phyloP scores from a whole-genome alignment of 23 tunicate species.

The Clavelina lepadiformis region DNA sequence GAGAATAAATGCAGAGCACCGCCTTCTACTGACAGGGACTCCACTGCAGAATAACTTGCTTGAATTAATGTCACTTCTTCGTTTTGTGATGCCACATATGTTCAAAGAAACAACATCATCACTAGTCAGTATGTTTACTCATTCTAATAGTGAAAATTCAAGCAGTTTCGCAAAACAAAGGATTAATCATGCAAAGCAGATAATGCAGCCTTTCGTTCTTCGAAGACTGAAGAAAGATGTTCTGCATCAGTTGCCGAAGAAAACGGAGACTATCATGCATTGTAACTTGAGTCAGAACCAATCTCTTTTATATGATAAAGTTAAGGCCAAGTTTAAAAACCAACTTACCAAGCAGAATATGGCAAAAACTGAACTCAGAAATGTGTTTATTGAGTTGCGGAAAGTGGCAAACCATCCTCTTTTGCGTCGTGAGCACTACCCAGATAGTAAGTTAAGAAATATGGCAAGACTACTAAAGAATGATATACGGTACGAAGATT shows the following conservation, averaged over 20 bases:
- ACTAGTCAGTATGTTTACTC: conserved; percentile 60
- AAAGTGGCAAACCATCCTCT: conserved; percentile 96
- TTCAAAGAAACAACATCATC: conserved; percentile 79
- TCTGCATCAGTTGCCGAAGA: conserved; percentile 84
- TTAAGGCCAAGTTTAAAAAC: conserved; percentile 42
- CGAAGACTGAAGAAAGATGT: conserved; percentile 83
- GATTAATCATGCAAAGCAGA: conserved; percentile 75
- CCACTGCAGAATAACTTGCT: conserved; percentile 95
- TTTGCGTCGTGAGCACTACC: conserved; percentile 58
- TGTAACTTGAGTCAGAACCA: conserved; percentile 60
- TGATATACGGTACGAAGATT: conserved; percentile 50
- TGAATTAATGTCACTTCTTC: conserved; percentile 85
- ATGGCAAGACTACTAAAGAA: conserved; percentile 84
- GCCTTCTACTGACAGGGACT: conserved; percentile 88
- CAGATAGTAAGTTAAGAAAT: conserved; percentile 29
- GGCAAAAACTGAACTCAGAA: conserved; percentile 64
- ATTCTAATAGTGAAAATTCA: conserved; percentile 8
- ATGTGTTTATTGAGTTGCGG: conserved; percentile 82
- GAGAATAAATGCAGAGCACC: conserved; percentile 60
- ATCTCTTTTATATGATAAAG: conserved; percentile 50
- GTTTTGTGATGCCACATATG: conserved; percentile 97
- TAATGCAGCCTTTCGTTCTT: conserved; percentile 97
- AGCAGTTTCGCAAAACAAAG: conserved; percentile 30
- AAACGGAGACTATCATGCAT: conserved; percentile 22
- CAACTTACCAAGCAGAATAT: conserved; percentile 44